Evolutionary conservation across 2,113 vertebrate genomes (phyloP).

Genomic region (Montifringilla adamsi): DNA sequence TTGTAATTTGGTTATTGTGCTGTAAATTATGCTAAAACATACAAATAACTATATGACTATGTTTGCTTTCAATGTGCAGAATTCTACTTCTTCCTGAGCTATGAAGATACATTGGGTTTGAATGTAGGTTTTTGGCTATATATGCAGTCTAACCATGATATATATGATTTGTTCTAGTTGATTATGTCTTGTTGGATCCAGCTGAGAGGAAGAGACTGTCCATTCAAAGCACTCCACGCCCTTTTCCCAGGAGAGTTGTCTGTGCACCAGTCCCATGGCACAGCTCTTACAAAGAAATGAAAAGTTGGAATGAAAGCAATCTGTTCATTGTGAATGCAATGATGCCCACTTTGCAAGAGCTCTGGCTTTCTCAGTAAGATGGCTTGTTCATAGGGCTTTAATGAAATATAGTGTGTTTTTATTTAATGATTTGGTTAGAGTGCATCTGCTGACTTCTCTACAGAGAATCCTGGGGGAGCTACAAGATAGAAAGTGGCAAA

Average conservation of each 20-base stretch:
- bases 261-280: conserved; percentile 87
- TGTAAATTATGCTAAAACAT: background rate
- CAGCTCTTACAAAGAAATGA: conserved; percentile 55
- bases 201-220: conserved; percentile 80
- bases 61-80: background rate
- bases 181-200: conserved; percentile 88
- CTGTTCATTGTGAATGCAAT: conserved; percentile 79
- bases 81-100: background rate
- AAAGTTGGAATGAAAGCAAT: conserved; percentile 78
- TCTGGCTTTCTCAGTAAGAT: conserved; percentile 85
- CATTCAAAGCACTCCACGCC: conserved; percentile 75
- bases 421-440: background rate
- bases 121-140: background rate
- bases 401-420: background rate
- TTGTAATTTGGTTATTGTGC: background rate
- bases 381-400: background rate
- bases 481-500: background rate
- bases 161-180: conserved; percentile 72
- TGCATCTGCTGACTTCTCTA: background rate
- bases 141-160: background rate
- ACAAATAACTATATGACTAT: background rate
- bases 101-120: background rate
- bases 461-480: background rate
- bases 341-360: conserved; percentile 79
- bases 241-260: conserved; percentile 80